phyloP scores from a whole-genome alignment of 1,140 invertebrate genomes.

The Teleopsis dalmanni region DNA sequence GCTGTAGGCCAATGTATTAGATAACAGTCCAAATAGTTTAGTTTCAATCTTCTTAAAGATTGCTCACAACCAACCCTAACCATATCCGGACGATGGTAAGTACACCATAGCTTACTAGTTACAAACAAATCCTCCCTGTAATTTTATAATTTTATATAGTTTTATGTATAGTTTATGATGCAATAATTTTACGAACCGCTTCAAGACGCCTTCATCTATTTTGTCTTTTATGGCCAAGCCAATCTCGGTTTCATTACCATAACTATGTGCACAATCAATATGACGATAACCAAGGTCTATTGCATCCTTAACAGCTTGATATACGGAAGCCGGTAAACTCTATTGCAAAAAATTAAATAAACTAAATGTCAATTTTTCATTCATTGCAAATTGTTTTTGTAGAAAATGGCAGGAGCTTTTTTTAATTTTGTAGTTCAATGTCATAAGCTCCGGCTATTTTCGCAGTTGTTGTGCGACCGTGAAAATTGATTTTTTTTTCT shows the following conservation, averaged over 20 bases:
- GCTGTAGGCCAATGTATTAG: constrained; percentile 72
- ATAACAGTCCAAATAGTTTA: constrained; percentile 71
- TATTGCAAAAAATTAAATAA: background rate
- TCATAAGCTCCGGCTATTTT: no score
- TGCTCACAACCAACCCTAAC: constrained; percentile 39
- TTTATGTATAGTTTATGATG: background rate
- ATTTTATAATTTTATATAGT: background rate
- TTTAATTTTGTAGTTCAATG: constrained; percentile 53
- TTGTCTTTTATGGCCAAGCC: constrained; percentile 59
- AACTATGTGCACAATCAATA: constrained; percentile 72
- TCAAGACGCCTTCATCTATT: constrained; percentile 56
- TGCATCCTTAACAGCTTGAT: constrained; percentile 69
- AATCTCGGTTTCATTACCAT: constrained; percentile 69
- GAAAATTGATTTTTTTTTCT: no score
- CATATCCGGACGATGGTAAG: constrained; percentile 29
- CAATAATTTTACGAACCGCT: constrained; percentile 49
- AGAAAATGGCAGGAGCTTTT: no score
- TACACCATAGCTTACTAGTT: constrained; percentile 50
- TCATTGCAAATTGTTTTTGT: no score
- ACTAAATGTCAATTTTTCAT: no score
- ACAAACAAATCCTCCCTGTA: constrained; percentile 59
- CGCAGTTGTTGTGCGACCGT: no score
- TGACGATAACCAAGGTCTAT: constrained; percentile 72
- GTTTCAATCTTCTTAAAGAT: constrained; percentile 54
- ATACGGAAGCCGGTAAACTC: background rate